phyloP scores from a whole-genome alignment of 1,140 invertebrate genomes.

The Neodiprion lecontei region DNA sequence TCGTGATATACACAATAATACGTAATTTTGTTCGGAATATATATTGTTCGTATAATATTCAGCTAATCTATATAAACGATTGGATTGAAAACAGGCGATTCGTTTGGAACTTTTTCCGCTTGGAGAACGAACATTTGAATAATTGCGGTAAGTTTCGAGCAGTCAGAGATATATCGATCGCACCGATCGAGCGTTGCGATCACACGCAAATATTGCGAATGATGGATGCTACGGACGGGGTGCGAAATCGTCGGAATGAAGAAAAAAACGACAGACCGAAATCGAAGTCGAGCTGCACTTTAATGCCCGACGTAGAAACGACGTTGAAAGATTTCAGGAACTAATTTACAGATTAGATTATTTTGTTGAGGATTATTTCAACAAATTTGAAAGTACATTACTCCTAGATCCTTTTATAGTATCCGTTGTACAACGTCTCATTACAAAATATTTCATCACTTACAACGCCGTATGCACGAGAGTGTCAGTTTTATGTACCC shows the following conservation, averaged over 20 bases:
- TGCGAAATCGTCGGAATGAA: slow-evolving; percentile 74
- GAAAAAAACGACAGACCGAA: slow-evolving; percentile 47
- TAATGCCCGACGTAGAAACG: neutral
- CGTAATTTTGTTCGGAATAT: too few species aligned
- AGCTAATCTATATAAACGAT: slow-evolving; percentile 33
- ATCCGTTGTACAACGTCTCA: too few species aligned
- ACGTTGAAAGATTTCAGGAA: neutral
- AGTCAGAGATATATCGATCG: slow-evolving; percentile 97
- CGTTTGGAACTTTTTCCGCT: slow-evolving; percentile 99
- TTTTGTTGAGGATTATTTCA: too few species aligned
- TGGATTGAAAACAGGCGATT: slow-evolving; percentile 76
- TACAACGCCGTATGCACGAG: too few species aligned
- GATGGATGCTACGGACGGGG: slow-evolving; percentile 95
- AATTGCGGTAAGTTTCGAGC: slow-evolving; percentile 99
- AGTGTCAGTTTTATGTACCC: too few species aligned
- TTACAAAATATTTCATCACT: too few species aligned
- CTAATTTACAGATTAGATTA: too few species aligned
- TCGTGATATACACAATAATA: too few species aligned
- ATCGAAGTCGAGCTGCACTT: slow-evolving; percentile 45
- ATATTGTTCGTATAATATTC: too few species aligned
- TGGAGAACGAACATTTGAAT: slow-evolving; percentile 99
- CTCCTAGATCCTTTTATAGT: too few species aligned
- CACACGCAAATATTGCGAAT: slow-evolving; percentile 89
- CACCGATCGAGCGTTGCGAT: slow-evolving; percentile 93
- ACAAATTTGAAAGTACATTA: too few species aligned